A percentile compares a stretch with the other conserved stretches of the same genome.
Conservation (phyloP, 2,113 vertebrate genomes). For the Zosterops borbonicus region DNA sequence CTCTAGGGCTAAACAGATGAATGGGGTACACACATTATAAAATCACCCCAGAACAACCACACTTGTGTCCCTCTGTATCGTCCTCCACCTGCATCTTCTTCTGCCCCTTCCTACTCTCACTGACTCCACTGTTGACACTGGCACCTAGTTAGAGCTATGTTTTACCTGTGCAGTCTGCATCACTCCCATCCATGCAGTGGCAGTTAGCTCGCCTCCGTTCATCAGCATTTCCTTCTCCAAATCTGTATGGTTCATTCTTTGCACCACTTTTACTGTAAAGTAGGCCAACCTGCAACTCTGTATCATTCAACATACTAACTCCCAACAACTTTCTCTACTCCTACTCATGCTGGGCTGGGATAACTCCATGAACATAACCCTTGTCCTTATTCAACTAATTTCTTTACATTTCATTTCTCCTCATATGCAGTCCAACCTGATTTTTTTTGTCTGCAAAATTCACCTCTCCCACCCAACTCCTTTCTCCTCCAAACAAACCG, state of each 20-base stretch:
- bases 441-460: neutral
- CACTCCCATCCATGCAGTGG: neutral
- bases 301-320: neutral
- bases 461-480: neutral
- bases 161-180: neutral
- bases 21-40: neutral
- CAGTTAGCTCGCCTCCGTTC: neutral
- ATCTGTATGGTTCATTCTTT: neutral
- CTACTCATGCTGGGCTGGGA: neutral
- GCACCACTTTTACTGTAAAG: neutral
- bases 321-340: neutral
- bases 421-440: neutral
- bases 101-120: neutral
- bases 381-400: neutral
- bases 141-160: neutral
- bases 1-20: neutral
- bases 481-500: neutral
- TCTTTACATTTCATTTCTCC: neutral
- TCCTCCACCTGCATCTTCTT: neutral
- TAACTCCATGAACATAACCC: neutral
- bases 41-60: neutral
- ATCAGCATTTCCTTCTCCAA: neutral
- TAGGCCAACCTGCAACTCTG: neutral
- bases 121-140: neutral
- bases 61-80: neutral